A percentile compares a stretch with the other conserved stretches of the same genome.
phyloP scores from a whole-genome alignment of 2,113 vertebrate species.

The Aegithalos caudatus region DNA sequence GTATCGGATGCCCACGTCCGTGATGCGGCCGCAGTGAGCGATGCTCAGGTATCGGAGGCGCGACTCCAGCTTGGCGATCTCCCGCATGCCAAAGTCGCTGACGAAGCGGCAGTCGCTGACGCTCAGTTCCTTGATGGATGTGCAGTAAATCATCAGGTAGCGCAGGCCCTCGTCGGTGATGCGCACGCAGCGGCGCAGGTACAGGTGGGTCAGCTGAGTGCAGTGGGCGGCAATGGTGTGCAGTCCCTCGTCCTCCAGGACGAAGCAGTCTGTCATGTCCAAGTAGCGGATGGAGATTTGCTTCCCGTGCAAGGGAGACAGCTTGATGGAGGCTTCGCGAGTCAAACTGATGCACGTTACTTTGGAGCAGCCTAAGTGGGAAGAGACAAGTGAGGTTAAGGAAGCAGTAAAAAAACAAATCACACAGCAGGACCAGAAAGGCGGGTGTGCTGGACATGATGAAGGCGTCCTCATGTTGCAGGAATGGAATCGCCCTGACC shows the following conservation, averaged over 20 bases:
- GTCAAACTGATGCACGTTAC: conserved; percentile 96
- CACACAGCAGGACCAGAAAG: background rate
- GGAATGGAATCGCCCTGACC: background rate
- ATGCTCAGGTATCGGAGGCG: conserved; percentile 95
- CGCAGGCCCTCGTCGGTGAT: conserved; percentile 94
- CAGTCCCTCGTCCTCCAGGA: conserved; percentile 93
- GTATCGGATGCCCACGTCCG: conserved; percentile 94
- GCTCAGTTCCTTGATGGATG: conserved; percentile 88
- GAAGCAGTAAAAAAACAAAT: background rate
- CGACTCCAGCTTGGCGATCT: conserved; percentile 93
- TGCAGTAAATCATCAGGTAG: conserved; percentile 93
- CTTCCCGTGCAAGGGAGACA: conserved; percentile 87
- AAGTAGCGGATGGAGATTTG: conserved; percentile 94
- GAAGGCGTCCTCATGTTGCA: rapidly evolving
- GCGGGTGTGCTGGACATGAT: background rate
- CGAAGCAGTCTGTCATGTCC: conserved; percentile 98
- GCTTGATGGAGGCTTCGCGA: conserved; percentile 88
- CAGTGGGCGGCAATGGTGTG: conserved; percentile 96
- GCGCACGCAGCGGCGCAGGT: conserved; percentile 90
- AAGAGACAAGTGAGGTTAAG: background rate
- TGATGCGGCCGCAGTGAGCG: conserved; percentile 94
- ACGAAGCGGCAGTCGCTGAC: conserved; percentile 95
- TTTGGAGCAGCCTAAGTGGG: conserved; percentile 91
- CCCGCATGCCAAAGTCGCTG: conserved; percentile 92
- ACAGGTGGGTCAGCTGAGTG: conserved; percentile 95